Base-by-base conservation (phyloP, 2,113 vertebrate genomes). In the Variabilichromis moorii region DNA sequence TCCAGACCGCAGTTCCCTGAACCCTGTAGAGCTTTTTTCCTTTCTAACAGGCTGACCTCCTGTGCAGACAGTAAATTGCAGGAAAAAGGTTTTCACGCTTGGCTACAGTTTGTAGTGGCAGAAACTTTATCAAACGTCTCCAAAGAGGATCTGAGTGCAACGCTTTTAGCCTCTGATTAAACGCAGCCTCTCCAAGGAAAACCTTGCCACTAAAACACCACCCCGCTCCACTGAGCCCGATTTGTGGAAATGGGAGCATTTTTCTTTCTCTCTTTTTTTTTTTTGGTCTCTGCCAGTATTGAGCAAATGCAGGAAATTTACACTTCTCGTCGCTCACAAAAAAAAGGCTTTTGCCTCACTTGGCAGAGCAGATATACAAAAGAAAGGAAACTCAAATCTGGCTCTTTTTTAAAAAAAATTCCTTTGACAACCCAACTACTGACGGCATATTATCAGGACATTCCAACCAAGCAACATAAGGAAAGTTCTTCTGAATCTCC, bases 81-180 rank as follows among this genome's bases (percentile, higher is more conserved):
- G 95, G 95, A 95, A 96, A 95, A 66, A 73, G 92, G 85, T 92
- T 95, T 94, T 93, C 89, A 93, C 78, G 94, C 94, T 94, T 85
- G 93, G 93, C 92, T 91, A 88, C 93, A 90, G 88, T 88, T 89
- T 89, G 89, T 53, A 90, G 94, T 87, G 84, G 93, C 91, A 93
- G 90, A 92, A 91, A 93, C 93, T 92, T 94, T 90, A 95, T 95
- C 95, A 95, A 94, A 94, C 86, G 50, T 87, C 84, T 91, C 89
- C 21, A 83, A 76, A 73, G 13, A 90, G 89, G 90, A 92, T 92
- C 86, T 80, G 86, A 90, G 87, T 24, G 88, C 88, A 80, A 55
- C 21, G 86, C 57, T 53, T 88, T 93, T 79, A 85, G 91, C 83
- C 85, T 88, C 82, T 91, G 88, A 93, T 91, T 91, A 91, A 91